phyloP scores from a whole-genome alignment of 1,140 invertebrate genomes.

The Lucilia cuprina region DNA sequence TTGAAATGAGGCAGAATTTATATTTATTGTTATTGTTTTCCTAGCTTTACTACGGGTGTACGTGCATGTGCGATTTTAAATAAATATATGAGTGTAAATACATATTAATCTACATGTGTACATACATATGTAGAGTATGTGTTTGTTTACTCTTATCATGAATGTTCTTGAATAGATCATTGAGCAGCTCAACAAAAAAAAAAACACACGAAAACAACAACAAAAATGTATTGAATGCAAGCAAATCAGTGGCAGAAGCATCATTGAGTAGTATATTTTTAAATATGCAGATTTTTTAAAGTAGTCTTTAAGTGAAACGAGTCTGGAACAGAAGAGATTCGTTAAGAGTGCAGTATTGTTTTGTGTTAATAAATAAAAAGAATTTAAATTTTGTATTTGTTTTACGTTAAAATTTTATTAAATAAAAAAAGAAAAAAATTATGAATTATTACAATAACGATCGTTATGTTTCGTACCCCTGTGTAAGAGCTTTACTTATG shows the following conservation, averaged over 20 bases:
- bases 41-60: no score
- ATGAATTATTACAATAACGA: constrained; percentile 7
- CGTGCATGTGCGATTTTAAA: no score
- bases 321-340: neutral
- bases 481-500: constrained; percentile 29
- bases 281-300: constrained; percentile 8
- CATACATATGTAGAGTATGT: neutral
- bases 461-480: constrained; percentile 30
- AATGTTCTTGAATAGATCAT: constrained; percentile 16
- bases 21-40: no score
- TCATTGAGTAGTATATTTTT: neutral
- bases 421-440: neutral
- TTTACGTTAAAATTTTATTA: neutral
- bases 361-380: neutral
- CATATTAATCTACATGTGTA: neutral
- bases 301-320: constrained; percentile 6
- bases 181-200: neutral
- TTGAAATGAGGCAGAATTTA: no score
- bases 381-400: neutral
- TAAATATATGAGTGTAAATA: no score
- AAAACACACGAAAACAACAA: no score
- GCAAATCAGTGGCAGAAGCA: neutral
- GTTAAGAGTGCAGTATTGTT: neutral
- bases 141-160: neutral
- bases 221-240: neutral